Evolutionary conservation across 2,888 invertebrate species (phyloP).

Genomic region (Argynnis bischoffii): DNA sequence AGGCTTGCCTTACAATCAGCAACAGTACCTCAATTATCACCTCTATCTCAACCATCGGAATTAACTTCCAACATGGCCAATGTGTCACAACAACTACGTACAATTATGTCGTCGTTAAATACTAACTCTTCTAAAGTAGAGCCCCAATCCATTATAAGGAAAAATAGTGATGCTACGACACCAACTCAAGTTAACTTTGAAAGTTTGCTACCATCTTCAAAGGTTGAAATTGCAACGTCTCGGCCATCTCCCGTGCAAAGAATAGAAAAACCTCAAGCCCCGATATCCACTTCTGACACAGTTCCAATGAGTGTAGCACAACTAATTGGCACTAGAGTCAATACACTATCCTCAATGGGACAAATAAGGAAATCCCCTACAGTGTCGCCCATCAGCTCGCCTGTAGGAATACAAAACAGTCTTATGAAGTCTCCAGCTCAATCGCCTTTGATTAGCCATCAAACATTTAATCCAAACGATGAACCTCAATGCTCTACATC

Average conservation of each 20-base stretch:
- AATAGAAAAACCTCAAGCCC: slow-evolving; percentile 60
- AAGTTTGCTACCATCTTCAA: slow-evolving; percentile 75
- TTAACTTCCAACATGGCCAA: slow-evolving; percentile 87
- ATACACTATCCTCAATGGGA: slow-evolving; percentile 65
- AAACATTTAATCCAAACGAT: slow-evolving; percentile 56
- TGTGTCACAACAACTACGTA: slow-evolving; percentile 86
- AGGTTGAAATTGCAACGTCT: slow-evolving; percentile 71
- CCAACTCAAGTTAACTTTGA: slow-evolving; percentile 80
- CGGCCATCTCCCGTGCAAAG: slow-evolving; percentile 69
- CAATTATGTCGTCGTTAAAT: slow-evolving; percentile 85
- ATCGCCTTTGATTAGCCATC: slow-evolving; percentile 67
- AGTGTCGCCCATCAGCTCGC: slow-evolving; percentile 72
- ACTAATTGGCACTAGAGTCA: slow-evolving; percentile 67
- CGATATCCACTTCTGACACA: slow-evolving; percentile 55
- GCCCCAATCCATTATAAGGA: slow-evolving; percentile 74
- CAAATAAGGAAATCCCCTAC: slow-evolving; percentile 75
- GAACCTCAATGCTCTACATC: slow-evolving; percentile 56
- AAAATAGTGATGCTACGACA: slow-evolving; percentile 64
- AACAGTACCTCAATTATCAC: slow-evolving; percentile 86
- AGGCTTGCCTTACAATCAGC: slow-evolving; percentile 71
- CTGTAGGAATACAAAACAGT: slow-evolving; percentile 61
- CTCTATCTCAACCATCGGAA: slow-evolving; percentile 87
- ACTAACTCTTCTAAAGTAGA: slow-evolving; percentile 75
- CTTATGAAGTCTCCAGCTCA: slow-evolving; percentile 74
- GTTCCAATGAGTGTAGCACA: slow-evolving; percentile 69